Percentiles rank a stretch among this genome's conserved stretches.
Evolutionary conservation across 2,888 invertebrate species (phyloP).

Genomic region (Macaria liturata): DNA sequence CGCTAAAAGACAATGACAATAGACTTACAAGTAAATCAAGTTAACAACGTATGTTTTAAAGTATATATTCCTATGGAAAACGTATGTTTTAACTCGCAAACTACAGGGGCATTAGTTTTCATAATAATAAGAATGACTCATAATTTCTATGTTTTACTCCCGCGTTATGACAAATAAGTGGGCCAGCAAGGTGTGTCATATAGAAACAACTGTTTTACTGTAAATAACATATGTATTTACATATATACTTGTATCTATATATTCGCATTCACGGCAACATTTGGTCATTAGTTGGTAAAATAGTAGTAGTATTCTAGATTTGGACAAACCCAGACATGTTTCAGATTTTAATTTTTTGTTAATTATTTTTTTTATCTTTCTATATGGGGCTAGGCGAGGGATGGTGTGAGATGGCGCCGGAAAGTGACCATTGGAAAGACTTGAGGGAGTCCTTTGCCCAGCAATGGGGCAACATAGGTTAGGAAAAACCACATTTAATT

Average conservation of each 20-base stretch:
- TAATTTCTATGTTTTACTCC: constrained; percentile 23
- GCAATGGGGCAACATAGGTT: constrained; percentile 29
- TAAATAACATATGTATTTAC: constrained; percentile 22
- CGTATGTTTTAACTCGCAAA: constrained; percentile 1
- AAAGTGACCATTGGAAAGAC: constrained; percentile 29
- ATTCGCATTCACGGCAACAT: constrained; percentile 10
- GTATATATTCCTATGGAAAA: constrained; percentile 9
- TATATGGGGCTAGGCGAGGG: constrained; percentile 30
- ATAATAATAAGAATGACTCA: constrained; percentile 25
- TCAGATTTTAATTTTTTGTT: constrained; percentile 14
- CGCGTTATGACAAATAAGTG: constrained; percentile 21
- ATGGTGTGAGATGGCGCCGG: constrained; percentile 29
- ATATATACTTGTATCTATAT: constrained; percentile 1
- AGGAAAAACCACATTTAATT: constrained; percentile 21
- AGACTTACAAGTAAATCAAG: constrained; percentile 11
- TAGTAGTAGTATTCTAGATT: constrained; percentile 8
- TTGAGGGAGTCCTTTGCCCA: constrained; percentile 30
- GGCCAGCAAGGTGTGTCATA: constrained; percentile 20
- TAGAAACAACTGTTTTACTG: constrained; percentile 27
- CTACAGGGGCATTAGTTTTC: constrained; percentile 17
- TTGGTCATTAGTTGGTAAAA: constrained; percentile 19
- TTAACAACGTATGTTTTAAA: constrained; percentile 6
- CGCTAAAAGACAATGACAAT: constrained; percentile 12
- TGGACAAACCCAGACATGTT: constrained; percentile 11
- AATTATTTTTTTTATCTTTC: constrained; percentile 25